Base-by-base conservation (phyloP, 2,888 invertebrate species). In the Eilema sororculum region DNA sequence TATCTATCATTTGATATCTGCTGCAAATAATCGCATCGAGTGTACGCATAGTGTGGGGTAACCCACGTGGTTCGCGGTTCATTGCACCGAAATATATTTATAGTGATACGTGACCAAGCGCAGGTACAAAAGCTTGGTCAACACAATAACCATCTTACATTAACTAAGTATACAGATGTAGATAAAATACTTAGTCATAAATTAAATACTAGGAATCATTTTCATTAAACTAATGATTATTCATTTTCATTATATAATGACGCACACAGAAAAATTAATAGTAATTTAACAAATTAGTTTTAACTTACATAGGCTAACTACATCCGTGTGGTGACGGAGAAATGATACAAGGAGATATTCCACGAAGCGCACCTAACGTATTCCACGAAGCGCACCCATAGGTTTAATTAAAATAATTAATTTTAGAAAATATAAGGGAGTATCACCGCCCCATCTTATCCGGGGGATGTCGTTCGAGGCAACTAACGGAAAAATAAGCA, bases 101-200 rank as follows among this genome's bases (percentile, higher is more conserved):
- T n/a, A n/a, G n/a, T n/a, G n/a, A n/a, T 52, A 86, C 87, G 86
- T 86, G 87, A 87, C 83, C 70, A 68, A 56, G 56, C 70, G 71
- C 87, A 86, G 76, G 85, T 67, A 79, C 62, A 73, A 77, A 68
- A 68, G 63, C 56, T 28, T 37, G 28, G 5, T 24, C 24, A 52
- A 52, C 9, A 52, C 2, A 52, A 46, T 33, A n/a, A 41, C 20
- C 24, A 41, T 59, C 25, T 52, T 33, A 22, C 10, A 22, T 37
- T 56, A 30, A 60, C 28, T 25, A 28, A 59, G 28, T 71, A 65
- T 25, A 64, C 33, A 63, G 61, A 37, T 57, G 30, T 25, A 68
- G 58, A 72, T 71, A 66, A 58, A 66, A 65, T 58, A 61, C 2
- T 65, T 37, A 69, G 58, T 69, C 59, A 59, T 20, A 41, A 41